Conservation (phyloP, 2,888 invertebrate genomes). For the Tetropium fuscum region DNA sequence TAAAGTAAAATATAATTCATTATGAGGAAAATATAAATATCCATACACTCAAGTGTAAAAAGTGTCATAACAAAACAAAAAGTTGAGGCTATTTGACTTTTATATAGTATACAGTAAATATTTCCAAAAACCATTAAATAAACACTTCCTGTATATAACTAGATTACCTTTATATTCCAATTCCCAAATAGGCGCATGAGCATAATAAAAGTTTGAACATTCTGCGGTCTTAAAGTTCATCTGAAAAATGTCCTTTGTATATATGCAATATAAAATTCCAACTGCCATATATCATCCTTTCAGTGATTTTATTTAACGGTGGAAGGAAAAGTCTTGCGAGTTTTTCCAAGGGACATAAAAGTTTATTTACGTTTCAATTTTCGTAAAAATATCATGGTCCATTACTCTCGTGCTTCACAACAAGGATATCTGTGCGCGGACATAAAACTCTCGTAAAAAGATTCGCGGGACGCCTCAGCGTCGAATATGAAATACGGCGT, state of each 20-base stretch:
- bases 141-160: too few species aligned
- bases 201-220: too few species aligned
- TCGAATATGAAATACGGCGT: slow-evolving; percentile 62
- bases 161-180: too few species aligned
- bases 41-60: too few species aligned
- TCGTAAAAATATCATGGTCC: slow-evolving; percentile 65
- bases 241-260: slow-evolving; percentile 27
- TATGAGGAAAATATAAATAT: too few species aligned
- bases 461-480: slow-evolving; percentile 58
- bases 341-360: slow-evolving; percentile 59
- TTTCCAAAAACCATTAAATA: too few species aligned
- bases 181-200: too few species aligned
- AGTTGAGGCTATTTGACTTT: too few species aligned
- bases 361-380: slow-evolving; percentile 66
- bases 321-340: slow-evolving; percentile 36
- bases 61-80: too few species aligned
- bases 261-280: slow-evolving; percentile 34
- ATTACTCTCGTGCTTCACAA: slow-evolving; percentile 61
- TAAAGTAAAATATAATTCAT: too few species aligned
- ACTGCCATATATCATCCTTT: slow-evolving; percentile 30
- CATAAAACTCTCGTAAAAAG: slow-evolving; percentile 63
- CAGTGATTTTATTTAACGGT: slow-evolving; percentile 41
- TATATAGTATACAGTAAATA: too few species aligned
- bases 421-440: slow-evolving; percentile 59
- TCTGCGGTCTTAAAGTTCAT: slow-evolving; percentile 20